Conservation (phyloP, 92 coral and sea anemone species). For the Micromussa lordhowensis region DNA sequence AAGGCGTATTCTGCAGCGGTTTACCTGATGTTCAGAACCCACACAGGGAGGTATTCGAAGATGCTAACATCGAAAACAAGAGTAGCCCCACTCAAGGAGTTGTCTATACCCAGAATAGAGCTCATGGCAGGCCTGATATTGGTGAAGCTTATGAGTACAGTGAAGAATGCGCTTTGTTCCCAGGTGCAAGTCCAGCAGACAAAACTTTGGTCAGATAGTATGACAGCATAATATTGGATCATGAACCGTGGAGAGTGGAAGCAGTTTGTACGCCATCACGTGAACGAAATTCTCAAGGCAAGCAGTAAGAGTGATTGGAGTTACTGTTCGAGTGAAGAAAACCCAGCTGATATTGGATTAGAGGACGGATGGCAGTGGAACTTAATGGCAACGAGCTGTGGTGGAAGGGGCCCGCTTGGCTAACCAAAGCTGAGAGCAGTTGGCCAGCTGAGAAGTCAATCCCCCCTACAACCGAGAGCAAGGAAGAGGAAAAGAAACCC, state of each 20-base stretch:
- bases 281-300: background rate
- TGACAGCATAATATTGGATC: slow-evolving; percentile 45
- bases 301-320: slow-evolving; percentile 38
- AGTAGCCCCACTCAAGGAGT: slow-evolving; percentile 28
- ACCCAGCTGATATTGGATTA: slow-evolving; percentile 47
- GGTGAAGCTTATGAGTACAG: slow-evolving; percentile 1
- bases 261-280: slow-evolving; percentile 43
- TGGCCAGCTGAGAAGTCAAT: slow-evolving; percentile 25
- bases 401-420: slow-evolving; percentile 58
- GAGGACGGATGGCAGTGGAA: background rate
- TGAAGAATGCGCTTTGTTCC: slow-evolving; percentile 12
- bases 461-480: background rate
- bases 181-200: slow-evolving; percentile 14
- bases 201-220: slow-evolving; percentile 26
- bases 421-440: background rate
- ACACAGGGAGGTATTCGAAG: background rate
- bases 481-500: slow-evolving; percentile 27
- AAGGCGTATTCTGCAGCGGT: slow-evolving; percentile 22
- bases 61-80: slow-evolving; percentile 31
- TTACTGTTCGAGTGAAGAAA: slow-evolving; percentile 43
- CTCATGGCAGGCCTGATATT: background rate
- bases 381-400: slow-evolving; percentile 40
- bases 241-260: slow-evolving; percentile 43
- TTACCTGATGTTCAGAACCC: slow-evolving; percentile 15
- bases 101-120: slow-evolving; percentile 13